Evolutionary conservation across 37 sponge, comb jelly and placozoan species (phyloP).

Genomic region (Halichondria panicea): DNA sequence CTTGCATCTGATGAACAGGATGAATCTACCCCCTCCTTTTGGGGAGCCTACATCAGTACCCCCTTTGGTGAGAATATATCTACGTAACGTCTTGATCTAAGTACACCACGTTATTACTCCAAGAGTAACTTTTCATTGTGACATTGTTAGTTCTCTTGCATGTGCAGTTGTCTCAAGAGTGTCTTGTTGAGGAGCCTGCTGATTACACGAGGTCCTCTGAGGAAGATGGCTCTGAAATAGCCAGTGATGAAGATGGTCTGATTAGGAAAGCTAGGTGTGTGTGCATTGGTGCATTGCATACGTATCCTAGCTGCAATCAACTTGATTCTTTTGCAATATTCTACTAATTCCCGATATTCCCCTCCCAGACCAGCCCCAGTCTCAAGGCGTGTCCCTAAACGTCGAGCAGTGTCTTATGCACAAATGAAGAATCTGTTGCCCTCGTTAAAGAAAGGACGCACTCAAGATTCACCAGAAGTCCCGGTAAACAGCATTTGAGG

Average conservation of each 20-base stretch:
- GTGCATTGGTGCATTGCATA: background rate
- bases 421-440: conserved; percentile 13
- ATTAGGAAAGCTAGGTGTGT: background rate
- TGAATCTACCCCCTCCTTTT: conserved; percentile 95
- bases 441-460: background rate
- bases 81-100: background rate
- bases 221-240: conserved; percentile 34
- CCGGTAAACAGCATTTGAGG: background rate
- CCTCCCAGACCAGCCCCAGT: background rate
- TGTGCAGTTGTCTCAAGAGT: too few relatives aligned
- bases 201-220: background rate
- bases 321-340: too few relatives aligned
- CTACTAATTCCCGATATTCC: background rate
- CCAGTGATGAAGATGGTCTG: conserved; percentile 44
- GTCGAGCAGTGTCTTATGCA: conserved; percentile 16
- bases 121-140: too few relatives aligned
- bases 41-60: conserved; percentile 40
- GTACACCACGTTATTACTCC: too few relatives aligned
- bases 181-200: too few relatives aligned
- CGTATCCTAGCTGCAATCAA: too few relatives aligned
- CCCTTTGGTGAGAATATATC: conserved; percentile 10
- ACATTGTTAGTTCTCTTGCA: too few relatives aligned
- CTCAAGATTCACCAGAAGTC: background rate
- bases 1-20: conserved; percentile 88
- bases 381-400: conserved; percentile 6